Base-by-base conservation (phyloP, 1,140 invertebrate genomes). In the Drosophila bocqueti region DNA sequence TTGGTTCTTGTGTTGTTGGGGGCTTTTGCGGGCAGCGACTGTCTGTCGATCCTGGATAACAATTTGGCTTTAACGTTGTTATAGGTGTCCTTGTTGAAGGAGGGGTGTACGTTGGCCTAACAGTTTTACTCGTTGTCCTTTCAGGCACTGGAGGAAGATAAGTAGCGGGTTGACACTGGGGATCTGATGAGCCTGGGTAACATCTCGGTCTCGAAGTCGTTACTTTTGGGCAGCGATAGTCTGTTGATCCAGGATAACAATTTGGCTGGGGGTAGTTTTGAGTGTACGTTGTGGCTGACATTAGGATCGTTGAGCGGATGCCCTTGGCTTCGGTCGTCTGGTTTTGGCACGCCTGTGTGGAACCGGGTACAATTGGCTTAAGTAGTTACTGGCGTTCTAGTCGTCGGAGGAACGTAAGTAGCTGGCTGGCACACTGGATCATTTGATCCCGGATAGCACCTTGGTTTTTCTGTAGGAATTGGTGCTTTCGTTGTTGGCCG, bases 1-100 rank as follows among this genome's bases (percentile, higher is more conserved):
- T 76, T 0, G 91, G 60, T 6, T 79, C 18, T 11, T 91, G 49
- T 1, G 64, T 79, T 8, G 38, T 63, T 2, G 71, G 76, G 0
- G 76, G 65, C 0, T 49, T 29, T 7, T 83, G 67, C 10, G 61
- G 62, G 10, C 79, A 81, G 0, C 78, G 62, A 1, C 65, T 49
- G 16, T 79, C 73, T 2, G 42, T 65, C 0, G 79, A 76, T 1
- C 76, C 79, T 0, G 71, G 65, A 24, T 66, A 87, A 47, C 83
- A 87, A 49, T 65, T 80, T 7, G 92, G 59, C 74, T 85, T 72
- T 50, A 76, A 29, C 7, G 86, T 84, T 4, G 93, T 89, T 7
- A 92, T 89, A 60, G 94, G 93, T 4, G 52, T 69, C 11, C 92
- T 73, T 0, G 75, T 71, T 4, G 52, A 66, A 1, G 78, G 72